Base-by-base conservation (phyloP, 2,797 vertebrate species). In the Amblyraja radiata region DNA sequence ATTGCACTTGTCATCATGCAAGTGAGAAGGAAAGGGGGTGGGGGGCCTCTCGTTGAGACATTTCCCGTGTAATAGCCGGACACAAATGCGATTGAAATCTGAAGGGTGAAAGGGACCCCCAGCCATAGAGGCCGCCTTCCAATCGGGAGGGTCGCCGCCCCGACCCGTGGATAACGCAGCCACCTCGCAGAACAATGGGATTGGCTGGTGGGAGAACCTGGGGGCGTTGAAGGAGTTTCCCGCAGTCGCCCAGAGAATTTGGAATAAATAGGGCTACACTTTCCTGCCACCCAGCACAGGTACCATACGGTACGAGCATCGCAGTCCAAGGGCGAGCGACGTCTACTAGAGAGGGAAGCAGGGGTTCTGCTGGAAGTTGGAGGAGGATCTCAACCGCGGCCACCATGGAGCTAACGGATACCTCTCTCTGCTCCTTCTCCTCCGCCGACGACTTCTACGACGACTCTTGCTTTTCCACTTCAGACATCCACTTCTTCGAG, bases 401-500 rank as follows among this genome's bases (percentile, higher is more conserved):
- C 94, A 63, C 73, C 93, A 98, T 98, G 97, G 98, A 97, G 96
- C 95, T 98, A 96, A 95, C 97, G 93, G 98, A 99, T 95, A 97
- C 97, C 94, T 97, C 98, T 78, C 98, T 99, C 95, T 97, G 97
- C 95, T 97, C 98, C 93, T 98, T 99, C 94, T 93, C 97, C 0
- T 95, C 97, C 0, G 95, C 97, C 0, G 98, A 99, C 14, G 98
- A 99, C 93, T 98, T 99, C 95, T 99, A 99, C 0, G 98, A 99
- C 7, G 98, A 99, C 95, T 97, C 98, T 0, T 99, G 98, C 95
- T 99, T 99, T 95, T 98, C 98, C 95, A 98, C 98, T 6, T 97
- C 97, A 0, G 98, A 99, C 97, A 97, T 99, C 97, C 98, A 97
- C 95, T 99, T 99, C 96, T 99, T 99, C 39, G 98, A 99, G 95